These are phyloP conservation scores for Steinernema khuongi DNA, from an alignment of 1,140 invertebrate species.

Conservation along the genomic window DNA sequence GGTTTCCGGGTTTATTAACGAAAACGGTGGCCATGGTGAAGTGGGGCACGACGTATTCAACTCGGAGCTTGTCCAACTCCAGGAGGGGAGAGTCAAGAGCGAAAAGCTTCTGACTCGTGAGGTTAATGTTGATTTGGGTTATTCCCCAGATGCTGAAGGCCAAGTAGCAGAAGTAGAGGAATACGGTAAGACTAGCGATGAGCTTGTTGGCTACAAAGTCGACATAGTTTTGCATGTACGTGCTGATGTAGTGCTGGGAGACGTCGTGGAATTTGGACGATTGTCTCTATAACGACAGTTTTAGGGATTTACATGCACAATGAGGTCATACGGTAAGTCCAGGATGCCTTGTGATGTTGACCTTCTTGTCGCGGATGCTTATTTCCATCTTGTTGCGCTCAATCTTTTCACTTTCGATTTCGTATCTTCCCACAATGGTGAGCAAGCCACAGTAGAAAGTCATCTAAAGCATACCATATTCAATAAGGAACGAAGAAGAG, in stretches of 20 bases:
- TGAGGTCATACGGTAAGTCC: conserved; percentile 29
- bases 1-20: conserved; percentile 53
- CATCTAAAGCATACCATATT: conserved; percentile 39
- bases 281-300: conserved; percentile 44
- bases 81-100: conserved; percentile 52
- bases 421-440: conserved; percentile 51
- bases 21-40: conserved; percentile 57
- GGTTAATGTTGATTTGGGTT: conserved; percentile 54
- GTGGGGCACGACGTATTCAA: conserved; percentile 54
- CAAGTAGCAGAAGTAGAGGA: conserved; percentile 47
- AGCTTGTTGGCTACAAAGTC: conserved; percentile 46
- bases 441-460: conserved; percentile 54
- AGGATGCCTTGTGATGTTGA: conserved; percentile 39
- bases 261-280: conserved; percentile 55
- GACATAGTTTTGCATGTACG: conserved; percentile 50
- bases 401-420: conserved; percentile 42
- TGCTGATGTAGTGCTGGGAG: conserved; percentile 50
- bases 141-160: conserved; percentile 52
- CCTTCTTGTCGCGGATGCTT: conserved; percentile 43
- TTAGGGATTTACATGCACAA: not conserved
- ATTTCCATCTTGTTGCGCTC: conserved; percentile 44
- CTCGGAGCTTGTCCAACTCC: conserved; percentile 51
- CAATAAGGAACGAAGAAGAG: conserved; percentile 18
- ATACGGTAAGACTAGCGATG: conserved; percentile 47
- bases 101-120: conserved; percentile 54